These are phyloP conservation scores for Phylloscopus trochilus DNA, from an alignment of 2,113 vertebrate genomes.

Conservation along the genomic window DNA sequence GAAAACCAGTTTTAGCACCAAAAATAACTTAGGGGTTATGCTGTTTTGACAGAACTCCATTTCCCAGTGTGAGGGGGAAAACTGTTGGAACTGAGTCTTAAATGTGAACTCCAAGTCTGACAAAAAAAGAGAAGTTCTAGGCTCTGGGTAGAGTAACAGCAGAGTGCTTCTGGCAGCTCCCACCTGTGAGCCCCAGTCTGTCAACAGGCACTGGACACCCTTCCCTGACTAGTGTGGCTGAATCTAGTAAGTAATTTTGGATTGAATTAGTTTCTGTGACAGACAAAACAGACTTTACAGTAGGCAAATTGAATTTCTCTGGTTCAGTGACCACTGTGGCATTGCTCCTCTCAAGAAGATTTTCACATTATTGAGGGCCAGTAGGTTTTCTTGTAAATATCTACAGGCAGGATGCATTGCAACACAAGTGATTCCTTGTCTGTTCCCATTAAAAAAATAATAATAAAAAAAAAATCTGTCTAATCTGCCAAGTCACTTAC, in stretches of 20 bases:
- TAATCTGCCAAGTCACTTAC: background rate
- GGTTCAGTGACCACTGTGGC: conserved; percentile 66
- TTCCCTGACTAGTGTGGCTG: conserved; percentile 48
- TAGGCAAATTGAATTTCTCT: conserved; percentile 80
- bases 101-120: background rate
- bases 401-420: background rate
- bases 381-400: conserved; percentile 67
- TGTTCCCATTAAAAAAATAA: background rate
- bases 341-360: conserved; percentile 57
- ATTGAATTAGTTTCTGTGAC: conserved; percentile 72
- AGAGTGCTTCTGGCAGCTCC: conserved; percentile 12
- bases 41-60: background rate
- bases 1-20: background rate
- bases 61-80: background rate
- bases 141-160: background rate
- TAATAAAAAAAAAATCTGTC: background rate
- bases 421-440: background rate
- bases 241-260: conserved; percentile 70
- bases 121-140: background rate
- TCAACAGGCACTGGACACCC: background rate
- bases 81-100: background rate
- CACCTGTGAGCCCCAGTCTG: background rate
- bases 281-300: conserved; percentile 73
- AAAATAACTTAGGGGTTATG: background rate
- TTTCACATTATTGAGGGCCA: conserved; percentile 66